Conservation (phyloP, 2,797 vertebrate species). For the Leptatherina wallacei region DNA sequence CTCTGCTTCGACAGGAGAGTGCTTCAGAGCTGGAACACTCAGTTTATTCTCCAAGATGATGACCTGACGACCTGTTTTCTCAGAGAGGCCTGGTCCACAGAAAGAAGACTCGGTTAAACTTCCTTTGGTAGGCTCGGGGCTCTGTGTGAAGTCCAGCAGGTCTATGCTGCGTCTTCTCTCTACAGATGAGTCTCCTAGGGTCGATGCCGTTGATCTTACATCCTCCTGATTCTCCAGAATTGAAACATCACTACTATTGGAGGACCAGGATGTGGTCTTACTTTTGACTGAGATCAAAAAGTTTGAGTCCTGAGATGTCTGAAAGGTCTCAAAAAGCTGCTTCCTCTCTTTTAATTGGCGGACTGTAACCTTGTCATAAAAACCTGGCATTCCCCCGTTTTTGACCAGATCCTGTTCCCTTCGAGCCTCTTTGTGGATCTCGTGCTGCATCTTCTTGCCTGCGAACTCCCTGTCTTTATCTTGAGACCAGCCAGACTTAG, state of each 20-base stretch:
- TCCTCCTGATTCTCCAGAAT: conserved; percentile 46
- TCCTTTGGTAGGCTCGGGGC: conserved; percentile 7
- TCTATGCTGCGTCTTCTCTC: conserved; percentile 45
- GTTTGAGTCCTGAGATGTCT: conserved; percentile 60
- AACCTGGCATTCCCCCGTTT: conserved; percentile 79
- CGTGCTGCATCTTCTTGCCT: conserved; percentile 89
- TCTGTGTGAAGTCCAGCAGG: conserved; percentile 15
- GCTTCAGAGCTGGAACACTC: conserved; percentile 36
- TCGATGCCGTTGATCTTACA: conserved; percentile 34
- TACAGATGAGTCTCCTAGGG: conserved; percentile 6
- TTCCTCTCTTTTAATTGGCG: conserved; percentile 85
- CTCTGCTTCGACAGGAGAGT: conserved; percentile 22
- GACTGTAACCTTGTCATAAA: conserved; percentile 82
- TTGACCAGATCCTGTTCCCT: conserved; percentile 87
- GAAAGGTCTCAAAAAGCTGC: conserved; percentile 85
- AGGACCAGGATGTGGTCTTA: conserved; percentile 50
- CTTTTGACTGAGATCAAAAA: conserved; percentile 13
- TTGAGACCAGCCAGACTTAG: conserved; percentile 68
- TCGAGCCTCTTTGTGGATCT: conserved; percentile 84
- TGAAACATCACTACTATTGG: conserved; percentile 45
- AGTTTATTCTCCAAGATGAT: conserved; percentile 78
- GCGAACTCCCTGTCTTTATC: conserved; percentile 85
- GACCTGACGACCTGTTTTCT: conserved; percentile 65
- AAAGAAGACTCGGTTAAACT: not conserved
- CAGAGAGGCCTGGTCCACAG: conserved; percentile 59